A percentile compares a stretch with the other conserved stretches of the same genome.
These are phyloP conservation scores for Drosophila nebulosa DNA, from an alignment of 1,140 invertebrate species.

Conservation along the genomic window DNA sequence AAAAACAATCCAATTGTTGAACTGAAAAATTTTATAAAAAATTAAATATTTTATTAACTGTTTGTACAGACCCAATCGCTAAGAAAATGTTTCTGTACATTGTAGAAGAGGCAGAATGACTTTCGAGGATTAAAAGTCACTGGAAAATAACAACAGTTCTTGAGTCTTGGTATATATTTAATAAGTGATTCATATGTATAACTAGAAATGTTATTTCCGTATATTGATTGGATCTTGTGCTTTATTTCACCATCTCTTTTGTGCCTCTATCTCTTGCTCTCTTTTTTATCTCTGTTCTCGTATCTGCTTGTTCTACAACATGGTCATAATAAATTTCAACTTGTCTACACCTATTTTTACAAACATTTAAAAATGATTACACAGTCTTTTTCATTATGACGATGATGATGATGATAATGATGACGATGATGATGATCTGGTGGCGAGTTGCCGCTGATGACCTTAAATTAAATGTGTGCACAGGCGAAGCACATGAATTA, in stretches of 20 bases:
- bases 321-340: constrained; percentile 77
- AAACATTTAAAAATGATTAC: constrained; percentile 80
- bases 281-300: not conserved
- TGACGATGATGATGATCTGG: constrained; percentile 15
- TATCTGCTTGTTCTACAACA: constrained; percentile 44
- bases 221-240: not conserved
- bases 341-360: constrained; percentile 79
- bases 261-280: constrained; percentile 5
- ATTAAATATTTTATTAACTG: no score
- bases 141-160: no score
- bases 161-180: no score
- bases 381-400: constrained; percentile 75
- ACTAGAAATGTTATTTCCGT: not conserved
- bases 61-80: no score
- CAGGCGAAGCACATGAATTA: constrained; percentile 72
- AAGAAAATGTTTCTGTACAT: no score
- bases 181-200: no score
- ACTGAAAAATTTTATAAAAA: no score
- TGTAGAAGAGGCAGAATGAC: no score
- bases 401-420: constrained; percentile 17
- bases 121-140: no score
- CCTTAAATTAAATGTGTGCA: constrained; percentile 76
- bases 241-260: not conserved
- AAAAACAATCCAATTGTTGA: no score
- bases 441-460: constrained; percentile 49